phyloP scores from a whole-genome alignment of 2,113 vertebrate genomes.

The Poeciliopsis prolifica region DNA sequence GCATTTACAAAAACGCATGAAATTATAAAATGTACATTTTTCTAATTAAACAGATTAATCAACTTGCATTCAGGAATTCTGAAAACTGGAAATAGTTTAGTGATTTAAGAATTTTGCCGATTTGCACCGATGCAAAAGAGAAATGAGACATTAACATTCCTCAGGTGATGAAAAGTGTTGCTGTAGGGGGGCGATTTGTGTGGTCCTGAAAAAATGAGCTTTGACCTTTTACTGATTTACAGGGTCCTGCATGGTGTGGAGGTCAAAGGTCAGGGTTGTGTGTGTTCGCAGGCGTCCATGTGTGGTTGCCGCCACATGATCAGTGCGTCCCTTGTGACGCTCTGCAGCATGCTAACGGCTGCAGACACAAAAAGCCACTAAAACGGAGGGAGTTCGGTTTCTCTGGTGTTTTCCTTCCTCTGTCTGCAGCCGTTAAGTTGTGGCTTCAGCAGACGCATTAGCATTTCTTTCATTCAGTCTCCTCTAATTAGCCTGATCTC shows the following conservation, averaged over 20 bases:
- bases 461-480: background rate
- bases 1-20: too few relatives aligned
- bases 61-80: too few relatives aligned
- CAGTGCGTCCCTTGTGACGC: background rate
- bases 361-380: background rate
- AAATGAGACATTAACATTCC: slow-evolving; percentile 23
- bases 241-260: slow-evolving; percentile 26
- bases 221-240: slow-evolving; percentile 54
- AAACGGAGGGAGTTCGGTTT: background rate
- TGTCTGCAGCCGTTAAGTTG: slow-evolving; percentile 12
- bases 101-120: background rate
- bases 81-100: background rate
- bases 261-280: slow-evolving; percentile 21
- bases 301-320: slow-evolving; percentile 3
- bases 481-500: too few relatives aligned
- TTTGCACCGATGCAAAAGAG: background rate
- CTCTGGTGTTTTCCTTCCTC: background rate
- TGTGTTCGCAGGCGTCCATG: slow-evolving; percentile 12
- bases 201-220: slow-evolving; percentile 38
- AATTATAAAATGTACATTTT: too few relatives aligned
- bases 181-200: slow-evolving; percentile 2
- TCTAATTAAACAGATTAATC: too few relatives aligned
- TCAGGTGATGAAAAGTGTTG: slow-evolving; percentile 9
- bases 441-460: background rate
- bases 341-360: background rate